A percentile compares a stretch with the other conserved stretches of the same genome.
Conservation (phyloP, 1,140 invertebrate species). For the Saccostrea cuccullata region DNA sequence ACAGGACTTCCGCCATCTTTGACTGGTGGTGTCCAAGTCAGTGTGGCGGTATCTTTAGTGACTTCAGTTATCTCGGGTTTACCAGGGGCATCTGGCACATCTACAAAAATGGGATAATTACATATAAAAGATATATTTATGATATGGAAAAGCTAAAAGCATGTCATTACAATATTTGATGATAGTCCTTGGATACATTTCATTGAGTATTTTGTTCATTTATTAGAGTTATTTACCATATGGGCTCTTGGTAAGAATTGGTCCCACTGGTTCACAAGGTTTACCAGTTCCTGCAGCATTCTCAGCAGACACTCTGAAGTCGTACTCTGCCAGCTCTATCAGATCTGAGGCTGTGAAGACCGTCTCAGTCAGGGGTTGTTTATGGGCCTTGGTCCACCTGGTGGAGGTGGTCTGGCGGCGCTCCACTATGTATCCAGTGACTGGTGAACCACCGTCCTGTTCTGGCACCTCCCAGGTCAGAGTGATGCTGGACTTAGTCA, state of each 20-base stretch:
- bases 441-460: conserved; percentile 97
- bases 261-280: conserved; percentile 92
- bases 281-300: conserved; percentile 96
- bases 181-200: no score
- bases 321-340: conserved; percentile 94
- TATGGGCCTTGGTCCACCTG: conserved; percentile 73
- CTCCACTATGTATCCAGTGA: conserved; percentile 95
- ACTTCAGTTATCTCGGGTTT: conserved; percentile 91
- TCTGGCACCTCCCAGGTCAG: conserved; percentile 98
- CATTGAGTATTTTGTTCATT: no score
- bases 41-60: conserved; percentile 91
- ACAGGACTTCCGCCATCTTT: conserved; percentile 95
- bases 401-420: conserved; percentile 88
- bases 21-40: conserved; percentile 94
- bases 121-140: no score
- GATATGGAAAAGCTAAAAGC: no score
- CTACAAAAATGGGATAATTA: conserved; percentile 75
- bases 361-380: conserved; percentile 83
- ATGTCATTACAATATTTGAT: no score
- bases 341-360: conserved; percentile 93
- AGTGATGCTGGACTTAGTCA: conserved; percentile 93
- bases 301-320: conserved; percentile 96
- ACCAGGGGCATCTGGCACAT: conserved; percentile 79
- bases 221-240: conserved; percentile 83
- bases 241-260: conserved; percentile 94